phyloP scores from a whole-genome alignment of 2,888 invertebrate genomes.

The Catotricha subobsoleta region DNA sequence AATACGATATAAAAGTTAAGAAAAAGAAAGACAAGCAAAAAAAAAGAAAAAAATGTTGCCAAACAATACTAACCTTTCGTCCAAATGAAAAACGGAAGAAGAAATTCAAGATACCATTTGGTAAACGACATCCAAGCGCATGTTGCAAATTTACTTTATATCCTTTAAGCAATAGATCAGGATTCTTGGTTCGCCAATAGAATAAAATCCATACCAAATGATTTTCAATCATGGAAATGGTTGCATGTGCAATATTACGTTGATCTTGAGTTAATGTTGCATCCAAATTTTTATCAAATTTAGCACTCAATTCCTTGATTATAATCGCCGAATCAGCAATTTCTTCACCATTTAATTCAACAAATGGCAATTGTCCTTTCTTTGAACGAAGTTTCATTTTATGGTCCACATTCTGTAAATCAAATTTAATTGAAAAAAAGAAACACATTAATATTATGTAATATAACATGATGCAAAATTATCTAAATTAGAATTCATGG shows the following conservation, averaged over 20 bases:
- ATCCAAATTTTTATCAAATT: conserved; percentile 70
- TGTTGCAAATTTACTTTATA: conserved; percentile 84
- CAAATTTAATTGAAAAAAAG: too few relatives aligned
- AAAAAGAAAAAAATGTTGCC: not conserved
- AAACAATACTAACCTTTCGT: conserved; percentile 47
- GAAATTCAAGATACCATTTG: conserved; percentile 73
- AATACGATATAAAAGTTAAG: not conserved
- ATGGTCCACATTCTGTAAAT: conserved; percentile 87
- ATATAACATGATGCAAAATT: too few relatives aligned
- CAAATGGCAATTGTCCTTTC: conserved; percentile 87
- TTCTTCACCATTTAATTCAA: conserved; percentile 88
- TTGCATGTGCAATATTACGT: conserved; percentile 74
- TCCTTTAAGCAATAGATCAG: conserved; percentile 75
- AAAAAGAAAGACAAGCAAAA: not conserved
- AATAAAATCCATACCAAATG: conserved; percentile 80
- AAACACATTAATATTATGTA: too few relatives aligned
- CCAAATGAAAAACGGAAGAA: conserved; percentile 76
- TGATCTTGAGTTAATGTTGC: conserved; percentile 67
- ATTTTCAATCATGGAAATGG: conserved; percentile 88
- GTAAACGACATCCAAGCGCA: conserved; percentile 71
- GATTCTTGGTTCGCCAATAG: conserved; percentile 85
- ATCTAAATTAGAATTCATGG: too few relatives aligned
- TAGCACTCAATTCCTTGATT: conserved; percentile 68
- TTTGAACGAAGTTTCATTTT: conserved; percentile 85
- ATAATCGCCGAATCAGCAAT: conserved; percentile 83